phyloP scores from a whole-genome alignment of 2,888 invertebrate species.

The Tortrix viridana region DNA sequence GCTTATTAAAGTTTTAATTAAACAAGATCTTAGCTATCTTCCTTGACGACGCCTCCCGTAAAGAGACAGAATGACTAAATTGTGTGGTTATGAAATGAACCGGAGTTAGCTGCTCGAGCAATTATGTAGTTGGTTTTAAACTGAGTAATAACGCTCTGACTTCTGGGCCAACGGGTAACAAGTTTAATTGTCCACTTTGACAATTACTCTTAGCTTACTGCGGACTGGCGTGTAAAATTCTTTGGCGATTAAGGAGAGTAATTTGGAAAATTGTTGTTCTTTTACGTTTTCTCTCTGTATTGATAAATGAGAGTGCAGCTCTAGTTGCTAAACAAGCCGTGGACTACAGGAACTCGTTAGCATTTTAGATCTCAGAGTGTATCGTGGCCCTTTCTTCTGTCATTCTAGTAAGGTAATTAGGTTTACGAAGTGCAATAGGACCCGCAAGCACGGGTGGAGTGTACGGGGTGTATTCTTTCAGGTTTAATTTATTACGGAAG shows the following conservation, averaged over 20 bases:
- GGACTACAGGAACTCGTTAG: constrained; percentile 65
- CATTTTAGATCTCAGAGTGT: constrained; percentile 49
- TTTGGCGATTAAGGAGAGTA: constrained; percentile 38
- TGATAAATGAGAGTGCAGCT: constrained; percentile 65
- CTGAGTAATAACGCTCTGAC: constrained; percentile 44
- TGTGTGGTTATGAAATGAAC: constrained; percentile 45
- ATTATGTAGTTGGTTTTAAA: constrained; percentile 39
- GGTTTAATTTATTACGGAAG: no score
- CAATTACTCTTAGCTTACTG: constrained; percentile 48
- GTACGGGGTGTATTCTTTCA: no score
- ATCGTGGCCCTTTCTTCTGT: constrained; percentile 44
- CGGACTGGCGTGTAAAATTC: constrained; percentile 49
- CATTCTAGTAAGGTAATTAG: constrained; percentile 13
- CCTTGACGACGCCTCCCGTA: not conserved
- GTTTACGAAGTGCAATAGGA: not conserved
- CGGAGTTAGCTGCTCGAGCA: constrained; percentile 39
- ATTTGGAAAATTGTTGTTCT: constrained; percentile 35
- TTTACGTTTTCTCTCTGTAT: constrained; percentile 54
- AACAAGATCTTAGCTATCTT: no score
- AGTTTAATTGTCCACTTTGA: constrained; percentile 52
- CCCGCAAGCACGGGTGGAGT: not conserved
- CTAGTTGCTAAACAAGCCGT: constrained; percentile 71
- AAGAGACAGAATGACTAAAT: constrained; percentile 4
- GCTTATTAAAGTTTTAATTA: not conserved
- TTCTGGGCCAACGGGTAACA: constrained; percentile 51